Base-by-base conservation (phyloP, 2,888 invertebrate species). In the Steinernema hermaphroditum region DNA sequence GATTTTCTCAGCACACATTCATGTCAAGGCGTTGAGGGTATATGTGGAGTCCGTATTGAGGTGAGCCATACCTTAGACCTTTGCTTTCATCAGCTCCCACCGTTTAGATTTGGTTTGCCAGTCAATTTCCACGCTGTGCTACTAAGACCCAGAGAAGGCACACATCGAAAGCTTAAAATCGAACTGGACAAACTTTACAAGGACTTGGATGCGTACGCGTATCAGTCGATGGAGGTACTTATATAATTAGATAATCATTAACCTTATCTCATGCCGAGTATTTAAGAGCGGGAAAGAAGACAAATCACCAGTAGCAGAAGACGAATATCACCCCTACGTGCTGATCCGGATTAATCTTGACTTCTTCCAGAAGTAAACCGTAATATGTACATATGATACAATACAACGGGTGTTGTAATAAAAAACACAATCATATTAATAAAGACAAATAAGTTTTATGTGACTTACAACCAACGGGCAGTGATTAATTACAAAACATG, bases 61-160 rank as follows among this genome's bases (percentile, higher is more conserved):
- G 94, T 95, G 88, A 86, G 80, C 76, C 49, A 68, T 14, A 34
- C 19, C 37, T 19, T 24, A 16, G 9, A 27, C 57, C 2, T 2
- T 2, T 6, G 16, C 16, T 34, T n/a, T n/a, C 9, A 2, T 19
- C 19, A 41, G 8, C 41, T 8, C n/a, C 68, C 34, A 37, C 8
- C 50, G 80, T 87, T n/a, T 87, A 95, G 96, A 90, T 97, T 96
- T 89, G 97, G 97, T 0, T 90, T 97, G 81, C 97, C 97, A 16
- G 97, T 97, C 75, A 97, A 97, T 90, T 97, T 97, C 90, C 95
- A 94, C 90, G 94, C 96, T 29, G 94, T 94, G 87, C 90, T 97
- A 83, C 90, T 97, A 87, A 93, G 93, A 78, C 96, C 97, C 27
- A 90, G 92, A 85, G 94, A 94, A 89, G 94, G 94, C 88, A 91